phyloP scores from a whole-genome alignment of 2,888 invertebrate species.

The Scaptodrosophila latifasciaeformis region DNA sequence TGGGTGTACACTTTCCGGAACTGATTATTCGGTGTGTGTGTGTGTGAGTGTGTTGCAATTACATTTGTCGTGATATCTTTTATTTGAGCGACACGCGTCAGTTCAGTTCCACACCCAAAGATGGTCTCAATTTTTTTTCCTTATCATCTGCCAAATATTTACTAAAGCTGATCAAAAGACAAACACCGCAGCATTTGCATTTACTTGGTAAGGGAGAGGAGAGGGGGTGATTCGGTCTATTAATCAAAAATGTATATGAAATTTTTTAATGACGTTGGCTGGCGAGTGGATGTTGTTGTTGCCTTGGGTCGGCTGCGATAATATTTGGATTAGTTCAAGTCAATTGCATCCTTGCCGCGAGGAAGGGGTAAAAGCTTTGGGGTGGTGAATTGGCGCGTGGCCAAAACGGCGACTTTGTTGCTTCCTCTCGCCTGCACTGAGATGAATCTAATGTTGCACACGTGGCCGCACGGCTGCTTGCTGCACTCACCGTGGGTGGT shows the following conservation, averaged over 20 bases:
- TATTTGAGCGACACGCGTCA: no score
- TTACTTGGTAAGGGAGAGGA: not conserved
- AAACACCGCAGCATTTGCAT: conserved; percentile 3
- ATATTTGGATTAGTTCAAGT: conserved; percentile 72
- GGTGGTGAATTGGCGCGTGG: conserved; percentile 32
- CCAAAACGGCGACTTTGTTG: no score
- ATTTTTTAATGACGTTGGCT: conserved; percentile 63
- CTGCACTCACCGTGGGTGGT: conserved; percentile 46
- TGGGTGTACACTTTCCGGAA: no score
- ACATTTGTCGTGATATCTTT: no score
- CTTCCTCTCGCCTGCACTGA: conserved; percentile 59
- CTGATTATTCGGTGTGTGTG: not conserved
- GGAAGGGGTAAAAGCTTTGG: conserved; percentile 21
- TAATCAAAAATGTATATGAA: conserved; percentile 59
- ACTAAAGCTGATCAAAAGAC: conserved; percentile 15
- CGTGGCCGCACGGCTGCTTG: conserved; percentile 44
- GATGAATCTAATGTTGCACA: conserved; percentile 68
- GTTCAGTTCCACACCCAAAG: no score
- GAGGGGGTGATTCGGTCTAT: conserved; percentile 41
- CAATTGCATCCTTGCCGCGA: conserved; percentile 62
- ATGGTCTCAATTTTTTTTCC: no score
- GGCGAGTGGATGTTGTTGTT: conserved; percentile 36
- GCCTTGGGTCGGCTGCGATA: conserved; percentile 55
- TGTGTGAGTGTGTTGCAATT: not conserved
- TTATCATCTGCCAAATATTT: conserved; percentile 9